Evolutionary conservation across 2,888 invertebrate species (phyloP), one percentile per base, ranked within the genome.

Genomic region (Eilema griseolum): DNA sequence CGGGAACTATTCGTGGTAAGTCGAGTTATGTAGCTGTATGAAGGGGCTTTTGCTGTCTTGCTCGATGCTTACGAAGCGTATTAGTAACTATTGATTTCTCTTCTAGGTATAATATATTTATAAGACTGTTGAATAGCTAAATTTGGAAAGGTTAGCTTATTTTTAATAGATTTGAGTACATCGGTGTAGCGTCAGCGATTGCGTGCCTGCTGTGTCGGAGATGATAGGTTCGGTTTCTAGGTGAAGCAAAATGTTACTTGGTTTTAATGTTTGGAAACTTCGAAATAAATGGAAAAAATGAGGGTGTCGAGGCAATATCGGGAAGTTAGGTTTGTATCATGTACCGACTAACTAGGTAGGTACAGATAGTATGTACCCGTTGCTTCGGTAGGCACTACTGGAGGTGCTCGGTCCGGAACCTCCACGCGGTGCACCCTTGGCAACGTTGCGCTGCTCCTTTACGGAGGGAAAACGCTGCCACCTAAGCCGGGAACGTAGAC

Each of bases 1-100:
- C 86, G 85, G 80, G 83, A 93, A 93, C 91, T 90, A 93, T 93
- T 93, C 92, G 93, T 84, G 92, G 92, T 79, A 76, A 77, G 85
- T 81, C 77, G 83, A 90, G 90, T 88, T 88, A 87, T 86, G 90
- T 78, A 52, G 72, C 86, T 84, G 85, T 88, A 86, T 86, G 89
- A 78, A 52, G 59, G 69, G 85, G 85, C 81, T 85, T 86, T 83
- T 77, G 86, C 83, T 81, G 83, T 73, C 74, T 67, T 69, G 73
- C 74, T 41, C 16, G 16, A 73, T 72, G 70, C 72, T 76, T 62
- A 33, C 33, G 52, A 10, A 33, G 57, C 28, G 37, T 68, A 60
- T 66, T 41, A 33, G n/a, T 20, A 37, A 62, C 46, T 68, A 62
- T 61, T 24, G 33, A 56, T 37, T n/a, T 20, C 33, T 33, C 20